A percentile compares a stretch with the other conserved stretches of the same genome.
These are phyloP conservation scores for Sebastes kiyomatsui DNA, from an alignment of 2,797 vertebrate genomes.

Conservation along the genomic window DNA sequence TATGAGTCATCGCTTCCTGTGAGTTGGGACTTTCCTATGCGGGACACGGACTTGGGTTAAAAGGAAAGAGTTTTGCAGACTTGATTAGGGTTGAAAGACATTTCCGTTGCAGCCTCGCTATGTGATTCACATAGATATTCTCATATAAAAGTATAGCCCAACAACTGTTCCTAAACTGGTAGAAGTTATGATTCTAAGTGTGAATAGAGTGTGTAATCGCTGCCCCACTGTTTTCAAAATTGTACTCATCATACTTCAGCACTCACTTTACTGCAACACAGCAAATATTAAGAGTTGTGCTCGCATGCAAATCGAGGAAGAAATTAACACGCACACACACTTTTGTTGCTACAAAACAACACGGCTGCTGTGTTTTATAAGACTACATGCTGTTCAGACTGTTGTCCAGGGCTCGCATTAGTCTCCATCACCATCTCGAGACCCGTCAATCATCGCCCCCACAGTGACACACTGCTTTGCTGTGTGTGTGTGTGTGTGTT, in stretches of 20 bases:
- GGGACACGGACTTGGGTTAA: not conserved
- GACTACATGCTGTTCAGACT: slow-evolving; percentile 41
- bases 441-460: slow-evolving; percentile 65
- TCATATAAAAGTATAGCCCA: not conserved
- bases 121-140: not conserved
- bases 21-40: not conserved
- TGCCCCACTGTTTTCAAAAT: not conserved
- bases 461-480: slow-evolving; percentile 1
- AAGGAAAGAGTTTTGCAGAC: not conserved
- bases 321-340: not conserved
- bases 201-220: slow-evolving; percentile 8
- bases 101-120: not conserved
- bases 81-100: not conserved
- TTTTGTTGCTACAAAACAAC: slow-evolving; percentile 1
- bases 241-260: not conserved
- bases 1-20: not conserved
- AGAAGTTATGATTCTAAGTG: not conserved
- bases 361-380: slow-evolving; percentile 19
- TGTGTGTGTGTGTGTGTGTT: not conserved
- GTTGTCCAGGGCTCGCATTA: slow-evolving; percentile 45
- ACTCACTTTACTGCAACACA: not conserved
- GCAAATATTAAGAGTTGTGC: not conserved
- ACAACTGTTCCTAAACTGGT: not conserved
- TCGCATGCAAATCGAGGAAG: slow-evolving; percentile 5
- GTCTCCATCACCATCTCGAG: slow-evolving; percentile 46